Evolutionary conservation across 1,140 invertebrate species (phyloP).

Genomic region (Zaprionus lachaisei): DNA sequence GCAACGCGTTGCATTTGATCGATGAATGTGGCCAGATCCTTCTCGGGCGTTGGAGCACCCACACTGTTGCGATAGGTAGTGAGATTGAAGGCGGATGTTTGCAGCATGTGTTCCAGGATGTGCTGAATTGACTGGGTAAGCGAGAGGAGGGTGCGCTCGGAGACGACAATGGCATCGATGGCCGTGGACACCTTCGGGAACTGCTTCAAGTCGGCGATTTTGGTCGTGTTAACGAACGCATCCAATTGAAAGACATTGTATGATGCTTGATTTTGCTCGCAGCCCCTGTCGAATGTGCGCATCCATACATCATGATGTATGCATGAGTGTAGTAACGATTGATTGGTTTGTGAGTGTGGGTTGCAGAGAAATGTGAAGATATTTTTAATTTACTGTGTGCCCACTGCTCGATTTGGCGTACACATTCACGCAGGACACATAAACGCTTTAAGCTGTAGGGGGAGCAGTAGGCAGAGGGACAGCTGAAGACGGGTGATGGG

Average conservation of each 20-base stretch:
- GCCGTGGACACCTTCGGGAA: constrained; percentile 82
- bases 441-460: constrained; percentile 19
- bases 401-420: not conserved
- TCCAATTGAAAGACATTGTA: constrained; percentile 90
- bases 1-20: constrained; percentile 91
- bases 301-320: constrained; percentile 16
- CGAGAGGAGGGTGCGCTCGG: constrained; percentile 74
- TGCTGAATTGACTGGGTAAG: constrained; percentile 87
- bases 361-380: constrained; percentile 58
- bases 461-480: not conserved
- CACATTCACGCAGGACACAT: constrained; percentile 11
- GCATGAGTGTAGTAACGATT: constrained; percentile 12
- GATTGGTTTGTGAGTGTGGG: not conserved
- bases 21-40: constrained; percentile 89
- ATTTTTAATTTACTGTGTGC: constrained; percentile 26
- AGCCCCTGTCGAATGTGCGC: constrained; percentile 86
- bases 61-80: constrained; percentile 87
- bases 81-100: constrained; percentile 88
- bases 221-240: constrained; percentile 87
- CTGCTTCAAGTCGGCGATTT: constrained; percentile 85
- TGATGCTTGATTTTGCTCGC: constrained; percentile 88
- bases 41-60: constrained; percentile 88
- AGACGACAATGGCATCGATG: constrained; percentile 80
- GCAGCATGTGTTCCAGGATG: constrained; percentile 88
- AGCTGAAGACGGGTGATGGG: not conserved